Conservation (phyloP, 2,113 vertebrate genomes). For the Hippopotamus amphibius region DNA sequence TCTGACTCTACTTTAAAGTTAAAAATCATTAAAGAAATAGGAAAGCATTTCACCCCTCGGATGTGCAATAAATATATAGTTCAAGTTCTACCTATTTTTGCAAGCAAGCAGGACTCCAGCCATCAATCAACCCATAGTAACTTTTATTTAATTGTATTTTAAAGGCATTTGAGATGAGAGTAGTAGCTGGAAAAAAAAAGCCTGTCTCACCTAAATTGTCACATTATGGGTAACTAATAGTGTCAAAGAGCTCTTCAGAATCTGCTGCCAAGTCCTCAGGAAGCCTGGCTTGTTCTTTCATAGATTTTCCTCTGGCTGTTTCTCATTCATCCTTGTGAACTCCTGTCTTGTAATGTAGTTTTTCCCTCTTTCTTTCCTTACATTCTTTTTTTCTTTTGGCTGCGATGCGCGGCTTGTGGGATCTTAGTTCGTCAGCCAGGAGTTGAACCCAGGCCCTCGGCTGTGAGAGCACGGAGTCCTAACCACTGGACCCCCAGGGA, state of each 20-base stretch:
- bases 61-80: constrained; percentile 35
- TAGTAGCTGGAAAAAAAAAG: constrained; percentile 26
- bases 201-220: not conserved
- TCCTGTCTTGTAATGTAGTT: not conserved
- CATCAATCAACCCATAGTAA: constrained; percentile 18
- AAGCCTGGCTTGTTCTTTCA: not conserved
- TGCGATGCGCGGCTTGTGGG: rapidly evolving
- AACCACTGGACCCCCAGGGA: too few species aligned
- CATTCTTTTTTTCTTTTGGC: not conserved
- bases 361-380: not conserved
- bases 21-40: constrained; percentile 69
- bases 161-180: not conserved
- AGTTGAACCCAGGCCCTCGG: too few species aligned
- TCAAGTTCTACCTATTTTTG: constrained; percentile 45
- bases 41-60: constrained; percentile 53
- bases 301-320: not conserved
- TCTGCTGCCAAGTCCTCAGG: not conserved
- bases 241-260: not conserved
- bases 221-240: not conserved
- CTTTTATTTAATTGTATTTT: constrained; percentile 61
- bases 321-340: not conserved
- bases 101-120: constrained; percentile 40
- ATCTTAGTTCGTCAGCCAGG: too few species aligned
- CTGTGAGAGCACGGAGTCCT: too few species aligned
- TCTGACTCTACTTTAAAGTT: constrained; percentile 56